phyloP scores from a whole-genome alignment of 2,797 vertebrate species.

The Melanotaenia trifasciata region DNA sequence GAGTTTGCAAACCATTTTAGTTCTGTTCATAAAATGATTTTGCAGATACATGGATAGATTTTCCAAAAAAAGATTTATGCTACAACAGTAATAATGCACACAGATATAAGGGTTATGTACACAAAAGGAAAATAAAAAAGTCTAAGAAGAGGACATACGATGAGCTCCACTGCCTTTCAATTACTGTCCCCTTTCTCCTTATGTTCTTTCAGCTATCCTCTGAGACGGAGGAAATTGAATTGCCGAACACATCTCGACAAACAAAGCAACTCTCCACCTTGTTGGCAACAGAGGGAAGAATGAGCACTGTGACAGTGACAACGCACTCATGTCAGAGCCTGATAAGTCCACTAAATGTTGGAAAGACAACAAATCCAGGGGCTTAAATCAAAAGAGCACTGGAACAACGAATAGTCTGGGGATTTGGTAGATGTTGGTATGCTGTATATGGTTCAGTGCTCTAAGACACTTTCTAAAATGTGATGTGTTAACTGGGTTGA shows the following conservation, averaged over 20 bases:
- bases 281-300: slow-evolving; percentile 45
- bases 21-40: slow-evolving; percentile 10
- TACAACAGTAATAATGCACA: slow-evolving; percentile 13
- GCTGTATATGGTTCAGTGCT: slow-evolving; percentile 8
- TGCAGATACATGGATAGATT: slow-evolving; percentile 3
- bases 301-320: slow-evolving; percentile 55
- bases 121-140: slow-evolving; percentile 25
- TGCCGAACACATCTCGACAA: slow-evolving; percentile 74
- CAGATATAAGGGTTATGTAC: slow-evolving; percentile 29
- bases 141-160: slow-evolving; percentile 44
- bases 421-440: slow-evolving; percentile 20
- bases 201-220: slow-evolving; percentile 57
- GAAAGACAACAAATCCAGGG: slow-evolving; percentile 59
- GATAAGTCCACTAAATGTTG: slow-evolving; percentile 64
- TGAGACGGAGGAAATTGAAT: slow-evolving; percentile 76
- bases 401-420: slow-evolving; percentile 28
- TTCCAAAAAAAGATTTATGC: slow-evolving; percentile 2
- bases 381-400: slow-evolving; percentile 48
- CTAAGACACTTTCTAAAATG: slow-evolving; percentile 22
- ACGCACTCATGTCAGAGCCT: slow-evolving; percentile 63
- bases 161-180: slow-evolving; percentile 74
- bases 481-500: not conserved
- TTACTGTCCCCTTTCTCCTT: slow-evolving; percentile 67
- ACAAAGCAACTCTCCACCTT: slow-evolving; percentile 72
- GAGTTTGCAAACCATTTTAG: slow-evolving; percentile 17